Evolutionary conservation across 2,888 invertebrate species (phyloP), one percentile per base, ranked within the genome.

Genomic region (Drosophila antonietae): DNA sequence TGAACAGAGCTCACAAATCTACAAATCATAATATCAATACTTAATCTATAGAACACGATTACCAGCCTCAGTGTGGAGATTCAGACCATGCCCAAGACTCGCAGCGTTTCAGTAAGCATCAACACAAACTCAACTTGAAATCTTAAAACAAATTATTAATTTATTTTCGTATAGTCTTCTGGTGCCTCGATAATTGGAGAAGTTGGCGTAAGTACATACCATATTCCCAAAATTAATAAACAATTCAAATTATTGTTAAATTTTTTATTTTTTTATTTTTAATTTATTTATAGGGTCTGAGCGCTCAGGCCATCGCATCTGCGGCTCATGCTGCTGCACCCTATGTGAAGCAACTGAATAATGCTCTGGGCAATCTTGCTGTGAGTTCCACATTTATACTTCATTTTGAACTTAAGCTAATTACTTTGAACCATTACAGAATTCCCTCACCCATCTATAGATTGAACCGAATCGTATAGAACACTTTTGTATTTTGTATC

Each of bases 151-250:
- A 8, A 18, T 52, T 51, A 14, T n/a, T 41, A 5, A 4, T 43
- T 18, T n/a, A 10, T 12, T 39, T 39, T n/a, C 14, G 18, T 43
- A 0, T 20, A 79, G 80, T 63, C 70, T 7, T 51, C 63, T 5
- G 71, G 81, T 31, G 71, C 72, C 14, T 37, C 81, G 3, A 66
- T 81, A 62, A 80, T 81, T 41, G 75, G 61, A 2, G 79, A 81
- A 15, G 46, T 37, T 35, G 74, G 78, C 23, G 81, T 78, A 68
- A 59, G 80, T 75, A 31, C n/a, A 37, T 28, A 8, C 8, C 23
- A 3, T 2, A 4, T n/a, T 12, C 8, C 7, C 14, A 14, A 31
- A 8, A 15, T 20, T 15, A 15, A 39, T 39, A 39, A 39, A 15
- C 18, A 6, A 9, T 14, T 23, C 6, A n/a, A 18, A 31, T 33